Conservation (phyloP, 2,797 vertebrate genomes). For the Chelon auratus region DNA sequence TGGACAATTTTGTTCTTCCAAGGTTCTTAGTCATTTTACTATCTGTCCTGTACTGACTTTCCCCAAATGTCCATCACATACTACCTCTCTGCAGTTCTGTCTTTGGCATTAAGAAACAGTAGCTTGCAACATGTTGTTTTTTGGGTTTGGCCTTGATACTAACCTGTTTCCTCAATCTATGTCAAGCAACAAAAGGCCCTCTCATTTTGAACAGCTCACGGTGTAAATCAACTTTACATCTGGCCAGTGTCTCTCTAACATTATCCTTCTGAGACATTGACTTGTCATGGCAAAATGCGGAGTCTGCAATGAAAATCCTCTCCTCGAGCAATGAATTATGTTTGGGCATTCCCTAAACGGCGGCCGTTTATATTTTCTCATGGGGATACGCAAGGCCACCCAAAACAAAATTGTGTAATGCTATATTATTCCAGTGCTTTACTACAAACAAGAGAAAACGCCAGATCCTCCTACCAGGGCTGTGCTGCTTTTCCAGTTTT, state of each 20-base stretch:
- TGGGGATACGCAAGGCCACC: slow-evolving; percentile 80
- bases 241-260: slow-evolving; percentile 62
- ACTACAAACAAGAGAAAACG: slow-evolving; percentile 77
- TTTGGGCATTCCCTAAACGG: slow-evolving; percentile 75
- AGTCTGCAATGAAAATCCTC: slow-evolving; percentile 69
- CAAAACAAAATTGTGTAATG: slow-evolving; percentile 83
- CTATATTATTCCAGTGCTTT: slow-evolving; percentile 82
- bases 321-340: slow-evolving; percentile 77
- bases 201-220: slow-evolving; percentile 60
- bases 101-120: slow-evolving; percentile 64
- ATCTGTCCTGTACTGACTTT: slow-evolving; percentile 29
- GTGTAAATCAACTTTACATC: slow-evolving; percentile 75
- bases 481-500: slow-evolving; percentile 74
- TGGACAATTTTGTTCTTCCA: slow-evolving; percentile 33
- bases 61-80: slow-evolving; percentile 49
- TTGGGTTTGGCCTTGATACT: slow-evolving; percentile 66
- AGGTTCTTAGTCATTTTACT: slow-evolving; percentile 50
- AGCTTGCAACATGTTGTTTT: slow-evolving; percentile 61
- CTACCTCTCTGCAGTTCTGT: slow-evolving; percentile 41
- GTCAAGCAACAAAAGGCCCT: slow-evolving; percentile 61
- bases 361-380: slow-evolving; percentile 77
- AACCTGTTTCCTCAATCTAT: slow-evolving; percentile 80
- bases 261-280: slow-evolving; percentile 74
- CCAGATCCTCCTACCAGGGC: slow-evolving; percentile 68
- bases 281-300: slow-evolving; percentile 77